Conservation (phyloP, 2,888 invertebrate species). For the Eustalomyia histrio region DNA sequence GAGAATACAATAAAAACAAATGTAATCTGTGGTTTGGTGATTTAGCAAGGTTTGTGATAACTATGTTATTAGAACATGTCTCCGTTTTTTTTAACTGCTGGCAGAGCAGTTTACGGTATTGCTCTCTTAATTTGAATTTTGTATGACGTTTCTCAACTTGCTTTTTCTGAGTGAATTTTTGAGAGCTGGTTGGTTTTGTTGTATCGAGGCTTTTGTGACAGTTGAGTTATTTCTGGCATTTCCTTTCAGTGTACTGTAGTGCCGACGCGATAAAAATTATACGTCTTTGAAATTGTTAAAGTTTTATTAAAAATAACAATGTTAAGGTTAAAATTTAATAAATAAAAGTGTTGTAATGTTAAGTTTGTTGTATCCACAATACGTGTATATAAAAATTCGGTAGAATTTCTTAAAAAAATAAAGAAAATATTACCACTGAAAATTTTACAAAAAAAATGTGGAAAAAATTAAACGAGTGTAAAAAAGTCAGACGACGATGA, state of each 20-base stretch:
- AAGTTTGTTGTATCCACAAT: background rate
- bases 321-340: slow-evolving; percentile 37
- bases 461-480: slow-evolving; percentile 51
- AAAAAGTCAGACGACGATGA: slow-evolving; percentile 53
- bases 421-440: slow-evolving; percentile 32
- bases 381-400: slow-evolving; percentile 37
- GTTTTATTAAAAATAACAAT: slow-evolving; percentile 29
- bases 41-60: slow-evolving; percentile 36
- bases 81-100: background rate
- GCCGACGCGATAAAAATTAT: slow-evolving; percentile 64
- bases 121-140: slow-evolving; percentile 49
- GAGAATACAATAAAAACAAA: background rate
- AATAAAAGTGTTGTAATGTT: slow-evolving; percentile 40
- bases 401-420: slow-evolving; percentile 25
- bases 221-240: slow-evolving; percentile 66
- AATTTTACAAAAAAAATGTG: slow-evolving; percentile 39
- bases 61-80: background rate
- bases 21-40: background rate
- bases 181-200: slow-evolving; percentile 35
- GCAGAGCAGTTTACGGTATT: background rate
- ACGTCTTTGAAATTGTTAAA: slow-evolving; percentile 26
- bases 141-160: slow-evolving; percentile 49
- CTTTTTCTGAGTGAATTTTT: slow-evolving; percentile 13
- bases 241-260: slow-evolving; percentile 63
- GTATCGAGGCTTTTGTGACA: slow-evolving; percentile 61